Conservation (phyloP, 1,140 invertebrate genomes). For the Scaptomyza montana region DNA sequence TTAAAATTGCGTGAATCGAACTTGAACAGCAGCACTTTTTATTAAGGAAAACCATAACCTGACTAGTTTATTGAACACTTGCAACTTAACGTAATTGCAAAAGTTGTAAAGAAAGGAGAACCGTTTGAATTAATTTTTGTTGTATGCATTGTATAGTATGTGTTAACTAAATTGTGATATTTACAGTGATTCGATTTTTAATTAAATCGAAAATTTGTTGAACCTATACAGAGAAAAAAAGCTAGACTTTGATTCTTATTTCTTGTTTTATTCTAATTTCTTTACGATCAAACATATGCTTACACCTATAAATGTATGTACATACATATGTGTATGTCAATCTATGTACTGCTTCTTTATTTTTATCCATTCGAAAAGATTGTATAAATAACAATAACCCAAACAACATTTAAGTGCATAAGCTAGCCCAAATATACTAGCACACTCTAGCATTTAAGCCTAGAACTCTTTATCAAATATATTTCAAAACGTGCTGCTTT, state of each 20-base stretch:
- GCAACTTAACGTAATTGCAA: constrained; percentile 4
- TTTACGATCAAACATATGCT: constrained; percentile 17
- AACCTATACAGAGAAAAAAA: constrained; percentile 62
- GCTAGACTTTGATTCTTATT: constrained; percentile 60
- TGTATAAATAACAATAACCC: constrained; percentile 63
- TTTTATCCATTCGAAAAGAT: constrained; percentile 51
- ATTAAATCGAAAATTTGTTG: constrained; percentile 81
- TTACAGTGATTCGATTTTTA: constrained; percentile 84
- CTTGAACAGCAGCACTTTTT: neutral
- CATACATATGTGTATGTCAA: constrained; percentile 19
- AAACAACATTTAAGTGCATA: constrained; percentile 54
- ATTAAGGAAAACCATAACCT: neutral
- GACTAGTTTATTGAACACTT: constrained; percentile 13
- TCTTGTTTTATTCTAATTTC: constrained; percentile 31
- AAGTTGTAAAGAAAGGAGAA: constrained; percentile 44
- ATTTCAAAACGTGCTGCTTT: constrained; percentile 64
- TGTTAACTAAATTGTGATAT: constrained; percentile 84
- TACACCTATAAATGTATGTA: constrained; percentile 16
- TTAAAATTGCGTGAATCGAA: constrained; percentile 7
- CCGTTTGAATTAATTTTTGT: constrained; percentile 67
- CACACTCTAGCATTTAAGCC: constrained; percentile 51
- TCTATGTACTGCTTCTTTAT: constrained; percentile 35
- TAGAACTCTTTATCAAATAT: constrained; percentile 52
- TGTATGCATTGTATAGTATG: constrained; percentile 65
- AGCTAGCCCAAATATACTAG: constrained; percentile 70